Evolutionary conservation across 1,140 invertebrate genomes (phyloP), one percentile per base, ranked within the genome.

Genomic region (Zaprionus taronus): DNA sequence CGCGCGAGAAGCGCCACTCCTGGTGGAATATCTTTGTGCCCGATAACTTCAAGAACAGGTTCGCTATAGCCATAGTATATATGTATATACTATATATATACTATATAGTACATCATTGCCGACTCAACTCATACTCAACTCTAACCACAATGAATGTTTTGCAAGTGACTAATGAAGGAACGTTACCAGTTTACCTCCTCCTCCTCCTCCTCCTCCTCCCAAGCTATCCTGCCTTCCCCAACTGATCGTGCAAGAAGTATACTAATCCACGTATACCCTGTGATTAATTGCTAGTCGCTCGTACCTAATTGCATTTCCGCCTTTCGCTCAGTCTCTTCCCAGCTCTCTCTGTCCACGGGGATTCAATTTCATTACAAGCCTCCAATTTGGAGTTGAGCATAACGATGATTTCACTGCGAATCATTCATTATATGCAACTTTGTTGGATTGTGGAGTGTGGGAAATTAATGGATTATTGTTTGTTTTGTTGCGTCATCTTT

Each of bases 21-120:
- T 97, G 96, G 96, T 97, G 96, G 96, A 97, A 97, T 87, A 96
- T 97, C 31, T 96, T 97, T 80, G 95, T 96, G 7, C 95, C 95
- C 63, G 96, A 97, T 81, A 95, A 95, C 91, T 93, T 95, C 65
- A 95, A 95, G 83, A 94, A 94, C 93, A 95, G 95, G 95, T 95
- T 91, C 79, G 85, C 49, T 65, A 63, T 70, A 67, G 63, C 56
- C 55, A 61, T 53, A 74, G 69, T 79, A 72, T 78, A 57, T 66
- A 22, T 22, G 1, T 20, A 20, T 20, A 20, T 20, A 31, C 71
- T 20, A 20, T 20, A 31, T 72, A 71, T 80, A 49, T 47, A 56
- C 34, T 38, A 34, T 12, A 20, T 20, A 20, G n/a, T 47, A 47
- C 2, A 47, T 47, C 12, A 26, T 57, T 17, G 5, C 6, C 24